Evolutionary conservation across 2,888 invertebrate species (phyloP).

Genomic region (Chromoteleia sp.): DNA sequence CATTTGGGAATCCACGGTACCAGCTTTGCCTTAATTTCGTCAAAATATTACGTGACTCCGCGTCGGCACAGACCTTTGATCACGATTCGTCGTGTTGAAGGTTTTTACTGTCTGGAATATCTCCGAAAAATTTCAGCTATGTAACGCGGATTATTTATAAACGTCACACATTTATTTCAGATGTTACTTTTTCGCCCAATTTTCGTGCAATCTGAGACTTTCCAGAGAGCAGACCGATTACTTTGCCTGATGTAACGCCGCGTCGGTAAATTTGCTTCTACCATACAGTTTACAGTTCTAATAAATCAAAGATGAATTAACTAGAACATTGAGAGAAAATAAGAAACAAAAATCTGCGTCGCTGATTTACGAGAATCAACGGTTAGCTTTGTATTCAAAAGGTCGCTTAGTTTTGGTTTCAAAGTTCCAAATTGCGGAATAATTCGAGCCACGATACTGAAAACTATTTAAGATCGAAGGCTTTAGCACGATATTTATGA

Average conservation of each 20-base stretch:
- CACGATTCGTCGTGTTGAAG: background rate
- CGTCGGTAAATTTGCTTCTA: slow-evolving; percentile 24
- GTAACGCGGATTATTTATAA: slow-evolving; percentile 45
- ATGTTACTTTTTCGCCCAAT: slow-evolving; percentile 19
- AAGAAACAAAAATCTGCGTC: slow-evolving; percentile 14
- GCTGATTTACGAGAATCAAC: slow-evolving; percentile 39
- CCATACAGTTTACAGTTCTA: slow-evolving; percentile 30
- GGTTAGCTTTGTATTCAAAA: background rate
- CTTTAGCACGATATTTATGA: too few relatives aligned
- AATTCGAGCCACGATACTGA: too few relatives aligned
- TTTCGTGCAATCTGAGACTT: background rate
- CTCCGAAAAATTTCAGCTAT: slow-evolving; percentile 38
- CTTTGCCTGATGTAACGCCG: slow-evolving; percentile 4
- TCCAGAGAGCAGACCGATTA: slow-evolving; percentile 18
- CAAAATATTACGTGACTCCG: slow-evolving; percentile 15
- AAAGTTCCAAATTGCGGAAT: slow-evolving; percentile 11
- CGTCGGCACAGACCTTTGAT: slow-evolving; percentile 7
- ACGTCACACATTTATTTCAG: slow-evolving; percentile 17
- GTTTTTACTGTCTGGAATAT: slow-evolving; percentile 20
- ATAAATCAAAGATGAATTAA: slow-evolving; percentile 35
- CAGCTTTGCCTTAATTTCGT: background rate
- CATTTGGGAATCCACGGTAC: background rate
- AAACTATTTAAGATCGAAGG: too few relatives aligned
- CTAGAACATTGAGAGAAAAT: slow-evolving; percentile 9
- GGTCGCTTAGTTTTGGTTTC: slow-evolving; percentile 19